phyloP scores from a whole-genome alignment of 2,888 invertebrate genomes.

The Meloe dianella region DNA sequence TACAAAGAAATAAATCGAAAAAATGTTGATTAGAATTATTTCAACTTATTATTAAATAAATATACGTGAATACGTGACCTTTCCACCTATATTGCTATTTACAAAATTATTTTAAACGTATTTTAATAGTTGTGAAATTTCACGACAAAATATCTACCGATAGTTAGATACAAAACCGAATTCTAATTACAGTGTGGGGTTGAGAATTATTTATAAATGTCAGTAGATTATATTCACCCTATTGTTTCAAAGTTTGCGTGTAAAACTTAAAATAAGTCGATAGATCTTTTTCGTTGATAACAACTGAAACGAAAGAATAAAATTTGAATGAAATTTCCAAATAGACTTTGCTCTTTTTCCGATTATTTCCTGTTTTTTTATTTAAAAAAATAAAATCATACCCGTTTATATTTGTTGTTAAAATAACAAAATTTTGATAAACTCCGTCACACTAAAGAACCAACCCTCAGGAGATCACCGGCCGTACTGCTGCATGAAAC shows the following conservation, averaged over 20 bases:
- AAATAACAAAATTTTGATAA: background rate
- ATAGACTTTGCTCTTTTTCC: background rate
- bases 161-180: background rate
- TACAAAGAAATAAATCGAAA: background rate
- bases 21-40: background rate
- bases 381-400: background rate
- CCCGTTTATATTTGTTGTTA: background rate
- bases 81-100: background rate
- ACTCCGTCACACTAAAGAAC: background rate
- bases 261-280: background rate
- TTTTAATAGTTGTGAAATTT: no score
- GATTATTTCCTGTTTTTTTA: background rate
- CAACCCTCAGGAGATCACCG: conserved; percentile 15
- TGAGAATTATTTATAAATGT: background rate
- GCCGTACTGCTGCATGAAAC: conserved; percentile 9
- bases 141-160: no score
- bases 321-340: background rate
- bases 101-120: background rate
- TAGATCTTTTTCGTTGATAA: background rate
- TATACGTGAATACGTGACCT: background rate
- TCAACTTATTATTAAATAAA: background rate
- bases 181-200: background rate
- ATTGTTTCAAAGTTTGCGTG: background rate
- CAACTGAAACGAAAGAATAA: background rate
- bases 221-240: background rate